These are phyloP conservation scores for Lordiphosa clarofinis DNA, from an alignment of 1,140 invertebrate species.

Conservation along the genomic window DNA sequence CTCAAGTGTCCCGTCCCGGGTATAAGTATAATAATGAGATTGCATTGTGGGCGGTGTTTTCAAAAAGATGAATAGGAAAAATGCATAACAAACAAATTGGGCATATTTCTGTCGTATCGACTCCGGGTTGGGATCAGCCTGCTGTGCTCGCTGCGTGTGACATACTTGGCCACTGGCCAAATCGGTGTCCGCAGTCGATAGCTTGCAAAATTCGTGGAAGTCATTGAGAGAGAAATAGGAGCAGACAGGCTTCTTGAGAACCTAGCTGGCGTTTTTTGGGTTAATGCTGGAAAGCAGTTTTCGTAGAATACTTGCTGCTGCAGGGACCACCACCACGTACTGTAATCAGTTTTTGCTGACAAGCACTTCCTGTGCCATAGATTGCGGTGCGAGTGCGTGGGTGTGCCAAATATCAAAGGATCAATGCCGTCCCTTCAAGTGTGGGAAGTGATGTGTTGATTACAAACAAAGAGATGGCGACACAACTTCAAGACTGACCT, in stretches of 20 bases:
- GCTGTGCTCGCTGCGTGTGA: slow-evolving; percentile 38
- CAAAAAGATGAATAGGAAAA: slow-evolving; percentile 15
- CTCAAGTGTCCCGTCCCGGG: too few species aligned
- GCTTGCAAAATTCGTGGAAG: slow-evolving; percentile 45
- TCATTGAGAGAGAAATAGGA: slow-evolving; percentile 43
- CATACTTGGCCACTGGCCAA: slow-evolving; percentile 17
- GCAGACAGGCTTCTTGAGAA: slow-evolving; percentile 29
- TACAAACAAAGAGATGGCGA: slow-evolving; percentile 34
- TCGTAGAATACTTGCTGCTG: slow-evolving; percentile 16
- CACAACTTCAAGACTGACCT: slow-evolving; percentile 3
- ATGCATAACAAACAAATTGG: slow-evolving; percentile 44
- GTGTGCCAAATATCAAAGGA: slow-evolving; percentile 50
- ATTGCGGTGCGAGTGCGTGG: slow-evolving; percentile 24
- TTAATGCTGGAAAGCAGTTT: slow-evolving; percentile 19
- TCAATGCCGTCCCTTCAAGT: slow-evolving; percentile 27
- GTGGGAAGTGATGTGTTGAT: slow-evolving; percentile 53
- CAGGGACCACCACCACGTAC: slow-evolving; percentile 23
- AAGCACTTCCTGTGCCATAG: slow-evolving; percentile 43
- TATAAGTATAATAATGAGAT: slow-evolving; percentile 34
- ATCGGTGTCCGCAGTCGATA: slow-evolving; percentile 2
- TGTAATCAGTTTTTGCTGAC: slow-evolving; percentile 46
- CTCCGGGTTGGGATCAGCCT: slow-evolving; percentile 10
- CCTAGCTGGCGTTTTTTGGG: slow-evolving; percentile 12
- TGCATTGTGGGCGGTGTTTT: slow-evolving; percentile 44
- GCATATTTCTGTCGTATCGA: slow-evolving; percentile 28